Percentiles rank a stretch among this genome's conserved stretches.
These are phyloP conservation scores for Apeira syringaria DNA, from an alignment of 2,888 invertebrate species.

Conservation along the genomic window DNA sequence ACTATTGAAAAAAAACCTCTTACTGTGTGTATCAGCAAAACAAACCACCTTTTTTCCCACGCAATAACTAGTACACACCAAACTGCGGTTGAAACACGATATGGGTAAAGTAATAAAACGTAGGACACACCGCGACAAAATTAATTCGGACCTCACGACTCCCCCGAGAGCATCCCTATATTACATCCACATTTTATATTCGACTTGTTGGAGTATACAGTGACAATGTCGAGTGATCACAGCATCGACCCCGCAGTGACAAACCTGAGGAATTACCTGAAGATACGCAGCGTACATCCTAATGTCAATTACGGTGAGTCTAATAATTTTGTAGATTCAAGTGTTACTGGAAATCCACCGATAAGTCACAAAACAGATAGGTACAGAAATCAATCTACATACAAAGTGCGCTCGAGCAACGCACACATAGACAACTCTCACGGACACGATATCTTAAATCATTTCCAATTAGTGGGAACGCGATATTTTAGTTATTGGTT, in stretches of 20 bases:
- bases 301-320: constrained; percentile 88
- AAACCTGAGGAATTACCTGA: constrained; percentile 88
- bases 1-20: too few relatives aligned
- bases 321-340: too few relatives aligned
- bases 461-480: too few relatives aligned
- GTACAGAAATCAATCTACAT: too few relatives aligned
- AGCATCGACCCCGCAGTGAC: constrained; percentile 79
- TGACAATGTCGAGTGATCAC: constrained; percentile 47
- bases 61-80: background rate
- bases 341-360: too few relatives aligned
- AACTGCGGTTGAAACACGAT: constrained; percentile 11
- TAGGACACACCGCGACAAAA: background rate
- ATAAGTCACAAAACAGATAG: too few relatives aligned
- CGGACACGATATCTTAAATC: too few relatives aligned
- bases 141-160: constrained; percentile 8
- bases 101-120: background rate
- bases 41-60: constrained; percentile 11
- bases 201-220: background rate
- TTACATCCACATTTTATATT: background rate
- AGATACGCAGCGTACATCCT: constrained; percentile 90
- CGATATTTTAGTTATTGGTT: too few relatives aligned
- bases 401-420: too few relatives aligned
- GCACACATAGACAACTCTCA: too few relatives aligned
- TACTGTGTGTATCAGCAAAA: too few relatives aligned
- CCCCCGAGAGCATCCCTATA: background rate